phyloP scores from a whole-genome alignment of 2,888 invertebrate species.

The Macrophya annulata region DNA sequence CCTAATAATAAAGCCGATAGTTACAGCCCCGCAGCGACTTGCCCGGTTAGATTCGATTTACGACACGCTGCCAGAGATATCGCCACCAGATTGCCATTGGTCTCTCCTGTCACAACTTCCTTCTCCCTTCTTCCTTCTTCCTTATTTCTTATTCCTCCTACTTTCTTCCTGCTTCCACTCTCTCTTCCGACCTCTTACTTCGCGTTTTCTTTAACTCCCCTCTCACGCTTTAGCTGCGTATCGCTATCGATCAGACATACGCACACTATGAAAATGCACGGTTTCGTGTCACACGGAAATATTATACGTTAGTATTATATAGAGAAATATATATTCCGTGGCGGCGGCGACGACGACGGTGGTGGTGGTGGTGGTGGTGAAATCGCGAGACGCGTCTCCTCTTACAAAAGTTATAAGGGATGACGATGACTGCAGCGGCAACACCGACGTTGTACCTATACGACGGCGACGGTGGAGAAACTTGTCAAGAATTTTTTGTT shows the following conservation, averaged over 20 bases:
- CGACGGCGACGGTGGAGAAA: not conserved
- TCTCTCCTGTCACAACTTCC: slow-evolving; percentile 49
- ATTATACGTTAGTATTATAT: slow-evolving; percentile 1
- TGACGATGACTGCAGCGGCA: not conserved
- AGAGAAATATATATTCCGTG: not conserved
- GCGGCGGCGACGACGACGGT: not conserved
- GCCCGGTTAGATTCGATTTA: slow-evolving; percentile 60
- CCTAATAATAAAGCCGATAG: slow-evolving; percentile 53
- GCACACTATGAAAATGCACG: not conserved
- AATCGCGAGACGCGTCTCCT: not conserved
- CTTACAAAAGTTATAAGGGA: slow-evolving; percentile 3
- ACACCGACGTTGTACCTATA: not conserved
- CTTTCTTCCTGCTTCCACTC: slow-evolving; percentile 45
- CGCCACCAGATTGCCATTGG: slow-evolving; percentile 64
- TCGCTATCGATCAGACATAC: slow-evolving; percentile 50
- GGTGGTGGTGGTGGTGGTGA: not conserved
- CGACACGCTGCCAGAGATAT: slow-evolving; percentile 68
- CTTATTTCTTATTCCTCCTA: not conserved
- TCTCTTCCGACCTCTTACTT: slow-evolving; percentile 30
- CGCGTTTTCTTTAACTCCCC: slow-evolving; percentile 41
- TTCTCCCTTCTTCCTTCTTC: slow-evolving; percentile 21
- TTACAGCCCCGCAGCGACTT: slow-evolving; percentile 47
- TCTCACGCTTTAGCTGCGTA: slow-evolving; percentile 23
- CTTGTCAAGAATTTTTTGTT: not conserved
- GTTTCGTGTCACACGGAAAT: slow-evolving; percentile 34